A percentile compares a stretch with the other conserved stretches of the same genome.
Evolutionary conservation across 2,888 invertebrate genomes (phyloP).

Genomic region (Drosophila ezoana): DNA sequence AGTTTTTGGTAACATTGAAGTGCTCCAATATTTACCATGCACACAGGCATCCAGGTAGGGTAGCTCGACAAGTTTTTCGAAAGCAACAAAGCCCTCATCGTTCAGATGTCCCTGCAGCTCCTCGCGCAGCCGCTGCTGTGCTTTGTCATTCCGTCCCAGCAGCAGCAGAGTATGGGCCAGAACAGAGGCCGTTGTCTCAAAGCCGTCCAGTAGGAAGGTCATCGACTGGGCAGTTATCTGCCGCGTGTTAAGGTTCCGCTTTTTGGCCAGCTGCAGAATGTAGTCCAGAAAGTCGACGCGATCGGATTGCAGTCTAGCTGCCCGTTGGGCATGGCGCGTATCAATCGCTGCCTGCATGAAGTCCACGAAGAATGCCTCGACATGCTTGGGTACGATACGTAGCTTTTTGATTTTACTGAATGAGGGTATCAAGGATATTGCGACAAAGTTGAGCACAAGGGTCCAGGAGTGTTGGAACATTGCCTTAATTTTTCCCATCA

Average conservation of each 20-base stretch:
- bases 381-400: constrained; percentile 85
- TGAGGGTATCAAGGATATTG: constrained; percentile 68
- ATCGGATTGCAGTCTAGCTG: constrained; percentile 47
- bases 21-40: constrained; percentile 66
- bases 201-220: constrained; percentile 83
- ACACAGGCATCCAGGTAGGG: constrained; percentile 82
- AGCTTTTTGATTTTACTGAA: constrained; percentile 62
- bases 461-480: constrained; percentile 73
- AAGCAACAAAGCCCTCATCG: constrained; percentile 61
- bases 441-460: constrained; percentile 50
- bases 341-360: constrained; percentile 73
- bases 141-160: constrained; percentile 66
- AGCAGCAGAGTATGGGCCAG: constrained; percentile 70
- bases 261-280: constrained; percentile 77
- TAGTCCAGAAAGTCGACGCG: constrained; percentile 82
- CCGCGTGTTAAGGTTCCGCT: constrained; percentile 58
- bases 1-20: not conserved
- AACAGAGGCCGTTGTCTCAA: constrained; percentile 79
- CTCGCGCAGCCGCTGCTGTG: constrained; percentile 72
- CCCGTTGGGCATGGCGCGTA: constrained; percentile 55
- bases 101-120: constrained; percentile 68
- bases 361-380: constrained; percentile 85
- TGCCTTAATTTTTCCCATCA: constrained; percentile 71
- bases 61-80: constrained; percentile 77
- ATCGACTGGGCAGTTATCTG: constrained; percentile 74